phyloP scores from a whole-genome alignment of 2,113 vertebrate species.

The Paramormyrops kingsleyae region DNA sequence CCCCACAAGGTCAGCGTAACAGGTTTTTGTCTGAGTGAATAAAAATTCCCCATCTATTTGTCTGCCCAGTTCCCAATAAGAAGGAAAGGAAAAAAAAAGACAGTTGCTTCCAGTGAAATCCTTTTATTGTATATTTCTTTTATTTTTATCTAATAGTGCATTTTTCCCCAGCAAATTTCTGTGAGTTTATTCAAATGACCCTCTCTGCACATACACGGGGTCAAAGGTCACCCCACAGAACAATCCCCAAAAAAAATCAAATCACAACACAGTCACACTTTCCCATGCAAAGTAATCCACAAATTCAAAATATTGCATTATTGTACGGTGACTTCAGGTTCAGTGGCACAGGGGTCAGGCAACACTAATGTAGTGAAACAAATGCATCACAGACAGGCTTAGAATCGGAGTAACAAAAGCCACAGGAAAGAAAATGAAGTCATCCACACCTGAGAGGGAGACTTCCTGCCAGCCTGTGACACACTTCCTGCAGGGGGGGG shows the following conservation, averaged over 20 bases:
- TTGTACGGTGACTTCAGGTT: not conserved
- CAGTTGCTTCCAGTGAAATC: not conserved
- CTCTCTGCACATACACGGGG: not conserved
- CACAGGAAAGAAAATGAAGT: not conserved
- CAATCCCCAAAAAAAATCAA: not conserved
- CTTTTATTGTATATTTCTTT: not conserved
- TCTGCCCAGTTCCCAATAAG: not conserved
- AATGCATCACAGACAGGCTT: not conserved
- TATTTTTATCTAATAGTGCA: not conserved
- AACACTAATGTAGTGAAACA: not conserved
- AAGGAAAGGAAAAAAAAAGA: not conserved
- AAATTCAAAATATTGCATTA: constrained; percentile 2
- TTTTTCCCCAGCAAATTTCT: constrained; percentile 26
- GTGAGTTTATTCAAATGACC: not conserved
- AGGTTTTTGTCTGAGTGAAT: not conserved
- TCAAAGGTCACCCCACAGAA: not conserved
- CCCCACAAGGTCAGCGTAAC: not conserved
- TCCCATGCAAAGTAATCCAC: not conserved
- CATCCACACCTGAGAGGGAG: not conserved
- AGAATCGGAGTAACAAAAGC: not conserved
- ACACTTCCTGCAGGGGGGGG: not conserved
- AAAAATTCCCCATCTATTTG: not conserved
- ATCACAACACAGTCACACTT: not conserved
- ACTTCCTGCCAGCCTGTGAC: not conserved
- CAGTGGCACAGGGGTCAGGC: not conserved